phyloP scores from a whole-genome alignment of 2,113 vertebrate genomes.

The Calyptommatus sinebrachiatus region DNA sequence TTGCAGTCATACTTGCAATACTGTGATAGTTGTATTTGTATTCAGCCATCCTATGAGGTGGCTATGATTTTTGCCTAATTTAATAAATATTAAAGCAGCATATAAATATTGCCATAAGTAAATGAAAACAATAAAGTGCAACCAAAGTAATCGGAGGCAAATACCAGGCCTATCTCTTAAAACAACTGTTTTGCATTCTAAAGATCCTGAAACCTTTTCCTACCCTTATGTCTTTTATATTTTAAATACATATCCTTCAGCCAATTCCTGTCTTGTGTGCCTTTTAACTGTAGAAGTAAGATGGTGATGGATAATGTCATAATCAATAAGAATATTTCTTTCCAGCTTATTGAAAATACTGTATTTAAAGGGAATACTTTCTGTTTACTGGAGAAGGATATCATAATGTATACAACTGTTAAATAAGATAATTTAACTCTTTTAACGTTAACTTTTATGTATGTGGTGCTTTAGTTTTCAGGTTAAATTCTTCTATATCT shows the following conservation, averaged over 20 bases:
- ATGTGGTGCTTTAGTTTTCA: constrained; percentile 72
- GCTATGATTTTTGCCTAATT: no score
- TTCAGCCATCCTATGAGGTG: neutral
- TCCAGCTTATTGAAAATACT: neutral
- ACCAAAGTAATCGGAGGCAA: no score
- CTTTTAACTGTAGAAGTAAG: neutral
- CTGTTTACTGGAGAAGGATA: neutral
- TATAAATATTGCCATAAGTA: no score
- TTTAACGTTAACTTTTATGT: neutral
- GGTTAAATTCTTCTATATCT: constrained; percentile 89
- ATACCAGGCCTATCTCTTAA: no score
- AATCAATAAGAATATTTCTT: neutral
- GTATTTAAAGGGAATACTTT: neutral
- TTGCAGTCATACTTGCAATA: neutral
- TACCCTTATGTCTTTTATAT: neutral
- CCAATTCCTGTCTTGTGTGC: no score
- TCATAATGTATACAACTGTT: neutral
- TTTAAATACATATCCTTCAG: neutral
- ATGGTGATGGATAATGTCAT: no score
- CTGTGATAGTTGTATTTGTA: neutral
- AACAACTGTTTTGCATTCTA: neutral
- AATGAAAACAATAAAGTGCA: no score
- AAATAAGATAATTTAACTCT: neutral
- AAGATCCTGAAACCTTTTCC: neutral
- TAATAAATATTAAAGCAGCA: no score